Base-by-base conservation (phyloP, 2,888 invertebrate genomes). In the Drymonia ruficornis region DNA sequence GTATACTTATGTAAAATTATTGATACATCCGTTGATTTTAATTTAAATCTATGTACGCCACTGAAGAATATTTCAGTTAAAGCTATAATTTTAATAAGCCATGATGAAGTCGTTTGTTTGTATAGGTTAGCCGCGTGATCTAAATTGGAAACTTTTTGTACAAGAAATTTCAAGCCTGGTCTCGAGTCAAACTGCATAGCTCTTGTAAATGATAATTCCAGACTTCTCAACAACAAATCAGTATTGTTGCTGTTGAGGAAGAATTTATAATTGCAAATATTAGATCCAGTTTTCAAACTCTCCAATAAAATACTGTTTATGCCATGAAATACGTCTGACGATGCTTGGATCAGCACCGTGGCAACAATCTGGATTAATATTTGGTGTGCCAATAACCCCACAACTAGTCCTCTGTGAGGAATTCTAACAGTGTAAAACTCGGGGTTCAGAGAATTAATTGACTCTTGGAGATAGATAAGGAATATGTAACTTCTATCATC, bases 361-460 rank as follows among this genome's bases (percentile, higher is more conserved):
- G 98, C 98, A 58, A 98, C 95, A 52, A 98, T 96, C 89, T 98
- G 98, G 34, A 98, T 94, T 51, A 98, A 91, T 94, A 98, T 97
- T 89, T 98, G 98, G 84, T 98, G 98, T 6, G 98, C 97, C 65
- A 98, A 83, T 55, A 99, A 94, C 2, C 98, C 98, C 3, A 98
- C 96, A 0, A 98, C 96, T 50, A 99, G 87, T 65, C 96, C 97
- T 75, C 97, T 94, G 76, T 98, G 97, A 3, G 98, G 97, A 60
- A 99, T 97, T 66, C 98, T 93, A 31, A 96, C 95, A 4, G 97
- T 96, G 76, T 96, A 96, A 59, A 96, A 91, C 68, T 97, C 97
- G 40, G 96, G 94, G 80, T 96, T 96, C 13, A 95, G 91, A 47
- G 95, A 94, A 59, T 95, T 94, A 8, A 94, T 92, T 58, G 95